These are phyloP conservation scores for Amiota minor DNA, from an alignment of 2,888 invertebrate genomes.

Conservation along the genomic window DNA sequence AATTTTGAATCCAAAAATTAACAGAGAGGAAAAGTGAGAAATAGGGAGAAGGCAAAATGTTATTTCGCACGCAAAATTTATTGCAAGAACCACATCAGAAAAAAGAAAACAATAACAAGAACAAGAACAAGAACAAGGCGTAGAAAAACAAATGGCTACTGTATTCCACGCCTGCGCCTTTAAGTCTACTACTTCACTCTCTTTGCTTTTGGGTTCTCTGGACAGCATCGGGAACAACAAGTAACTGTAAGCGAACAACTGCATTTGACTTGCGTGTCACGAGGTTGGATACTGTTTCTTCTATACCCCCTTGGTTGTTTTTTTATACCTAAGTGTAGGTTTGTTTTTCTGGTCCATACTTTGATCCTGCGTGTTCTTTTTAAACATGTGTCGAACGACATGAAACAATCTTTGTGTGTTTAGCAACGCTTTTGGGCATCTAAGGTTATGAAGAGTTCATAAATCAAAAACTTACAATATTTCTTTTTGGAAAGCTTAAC, in stretches of 20 bases:
- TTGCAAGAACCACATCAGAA: slow-evolving; percentile 41
- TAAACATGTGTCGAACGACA: slow-evolving; percentile 64
- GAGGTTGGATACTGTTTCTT: not conserved
- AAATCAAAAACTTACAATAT: slow-evolving; percentile 55
- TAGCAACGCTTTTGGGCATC: slow-evolving; percentile 56
- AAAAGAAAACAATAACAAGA: slow-evolving; percentile 42
- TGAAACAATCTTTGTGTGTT: slow-evolving; percentile 65
- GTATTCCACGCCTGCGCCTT: slow-evolving; percentile 46
- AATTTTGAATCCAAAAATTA: not conserved
- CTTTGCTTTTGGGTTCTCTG: slow-evolving; percentile 1
- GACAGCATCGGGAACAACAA: not conserved
- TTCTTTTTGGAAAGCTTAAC: too few relatives aligned
- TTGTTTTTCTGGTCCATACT: too few relatives aligned
- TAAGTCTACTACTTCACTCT: not conserved
- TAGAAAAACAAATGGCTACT: slow-evolving; percentile 58
- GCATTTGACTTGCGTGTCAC: not conserved
- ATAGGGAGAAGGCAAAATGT: not conserved
- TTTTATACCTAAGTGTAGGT: not conserved
- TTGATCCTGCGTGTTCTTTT: not conserved
- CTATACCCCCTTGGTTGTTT: not conserved
- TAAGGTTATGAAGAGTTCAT: slow-evolving; percentile 66
- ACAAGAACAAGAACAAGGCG: slow-evolving; percentile 31
- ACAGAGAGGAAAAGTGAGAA: too few relatives aligned
- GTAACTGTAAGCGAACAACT: slow-evolving; percentile 1
- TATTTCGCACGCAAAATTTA: slow-evolving; percentile 59